Conservation (phyloP, 1,140 invertebrate genomes). For the Aphelenchoides fujianensis region DNA sequence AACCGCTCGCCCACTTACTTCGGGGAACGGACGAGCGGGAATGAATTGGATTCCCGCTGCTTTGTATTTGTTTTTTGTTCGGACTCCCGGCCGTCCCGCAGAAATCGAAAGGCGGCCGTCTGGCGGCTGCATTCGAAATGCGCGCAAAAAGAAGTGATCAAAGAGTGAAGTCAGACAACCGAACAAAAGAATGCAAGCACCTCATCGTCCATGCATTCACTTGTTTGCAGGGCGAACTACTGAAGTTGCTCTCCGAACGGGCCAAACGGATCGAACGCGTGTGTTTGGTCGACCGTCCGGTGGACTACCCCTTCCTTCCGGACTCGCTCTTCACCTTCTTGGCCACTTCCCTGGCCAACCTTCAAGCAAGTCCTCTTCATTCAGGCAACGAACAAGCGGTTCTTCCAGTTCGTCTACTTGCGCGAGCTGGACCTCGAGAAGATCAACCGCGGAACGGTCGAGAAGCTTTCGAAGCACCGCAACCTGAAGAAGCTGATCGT, state of each 20-base stretch:
- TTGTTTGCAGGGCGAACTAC: slow-evolving; percentile 39
- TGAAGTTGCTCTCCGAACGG: slow-evolving; percentile 29
- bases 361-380: slow-evolving; percentile 43
- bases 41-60: not conserved
- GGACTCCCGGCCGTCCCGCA: not conserved
- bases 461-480: slow-evolving; percentile 49
- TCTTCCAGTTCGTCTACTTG: slow-evolving; percentile 59
- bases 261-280: slow-evolving; percentile 39
- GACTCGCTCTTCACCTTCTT: slow-evolving; percentile 57
- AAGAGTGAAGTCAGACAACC: slow-evolving; percentile 13
- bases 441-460: slow-evolving; percentile 61
- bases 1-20: not conserved
- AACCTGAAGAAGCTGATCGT: slow-evolving; percentile 59
- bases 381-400: not conserved
- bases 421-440: slow-evolving; percentile 60
- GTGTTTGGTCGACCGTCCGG: slow-evolving; percentile 57
- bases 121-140: not conserved
- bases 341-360: slow-evolving; percentile 52
- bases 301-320: slow-evolving; percentile 59
- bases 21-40: not conserved
- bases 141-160: not conserved
- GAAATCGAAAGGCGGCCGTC: slow-evolving; percentile 13
- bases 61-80: not conserved
- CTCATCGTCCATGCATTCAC: not conserved
- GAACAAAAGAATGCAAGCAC: slow-evolving; percentile 1